Conservation (phyloP, 1,140 invertebrate genomes). For the Penaeus indicus region DNA sequence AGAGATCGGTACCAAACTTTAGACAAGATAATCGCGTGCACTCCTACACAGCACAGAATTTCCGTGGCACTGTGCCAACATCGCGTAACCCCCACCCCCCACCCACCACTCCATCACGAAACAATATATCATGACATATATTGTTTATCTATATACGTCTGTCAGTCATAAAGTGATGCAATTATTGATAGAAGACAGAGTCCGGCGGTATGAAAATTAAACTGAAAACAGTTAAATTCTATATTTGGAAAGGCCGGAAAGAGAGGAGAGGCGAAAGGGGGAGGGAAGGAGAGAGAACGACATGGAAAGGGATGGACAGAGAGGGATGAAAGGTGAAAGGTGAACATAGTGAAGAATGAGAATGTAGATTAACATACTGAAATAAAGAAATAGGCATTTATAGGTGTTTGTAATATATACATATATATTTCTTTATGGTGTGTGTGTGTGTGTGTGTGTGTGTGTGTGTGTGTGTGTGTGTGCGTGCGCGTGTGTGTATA, state of each 20-base stretch:
- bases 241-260: background rate
- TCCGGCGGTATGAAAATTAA: too few species aligned
- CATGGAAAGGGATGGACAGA: background rate
- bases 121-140: too few species aligned
- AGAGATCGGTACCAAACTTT: too few species aligned
- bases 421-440: background rate
- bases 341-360: background rate
- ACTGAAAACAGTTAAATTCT: too few species aligned
- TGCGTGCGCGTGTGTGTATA: background rate
- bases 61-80: too few species aligned
- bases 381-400: background rate
- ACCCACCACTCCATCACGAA: too few species aligned
- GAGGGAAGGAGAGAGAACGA: conserved; percentile 9
- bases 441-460: conserved; percentile 15
- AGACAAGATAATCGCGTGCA: too few species aligned
- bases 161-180: too few species aligned
- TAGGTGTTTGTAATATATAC: background rate
- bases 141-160: too few species aligned
- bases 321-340: conserved; percentile 1
- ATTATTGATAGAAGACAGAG: too few species aligned
- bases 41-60: too few species aligned
- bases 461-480: background rate
- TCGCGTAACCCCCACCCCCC: too few species aligned
- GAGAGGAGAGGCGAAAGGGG: background rate
- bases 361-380: background rate